A percentile compares a stretch with the other conserved stretches of the same genome.
Conservation (phyloP, 2,797 vertebrate species). For the Sylvilagus floridanus region DNA sequence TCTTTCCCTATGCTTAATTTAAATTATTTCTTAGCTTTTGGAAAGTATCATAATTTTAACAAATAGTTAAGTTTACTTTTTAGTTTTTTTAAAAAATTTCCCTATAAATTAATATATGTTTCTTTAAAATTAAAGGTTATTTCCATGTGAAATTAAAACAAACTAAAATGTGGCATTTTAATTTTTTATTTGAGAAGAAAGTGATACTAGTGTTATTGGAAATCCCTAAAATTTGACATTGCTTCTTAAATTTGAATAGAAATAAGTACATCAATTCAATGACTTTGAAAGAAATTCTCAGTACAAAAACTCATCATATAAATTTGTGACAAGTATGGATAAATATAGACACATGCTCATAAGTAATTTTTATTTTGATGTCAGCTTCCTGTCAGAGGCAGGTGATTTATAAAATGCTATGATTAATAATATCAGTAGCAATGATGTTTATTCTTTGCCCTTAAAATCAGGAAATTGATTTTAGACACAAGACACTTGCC, state of each 20-base stretch:
- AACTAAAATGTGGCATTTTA: slow-evolving; percentile 62
- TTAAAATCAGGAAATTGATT: neutral
- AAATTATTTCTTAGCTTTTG: slow-evolving; percentile 83
- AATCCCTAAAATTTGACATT: neutral
- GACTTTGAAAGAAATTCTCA: slow-evolving; percentile 5
- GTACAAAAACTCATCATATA: slow-evolving; percentile 15
- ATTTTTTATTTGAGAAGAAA: slow-evolving; percentile 37
- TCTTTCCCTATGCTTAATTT: slow-evolving; percentile 81
- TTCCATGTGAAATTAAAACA: slow-evolving; percentile 49
- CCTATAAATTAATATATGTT: slow-evolving; percentile 40
- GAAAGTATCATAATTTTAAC: slow-evolving; percentile 80
- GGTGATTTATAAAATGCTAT: neutral
- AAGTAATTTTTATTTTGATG: slow-evolving; percentile 26
- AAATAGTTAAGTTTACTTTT: slow-evolving; percentile 84
- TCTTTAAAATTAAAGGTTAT: slow-evolving; percentile 30
- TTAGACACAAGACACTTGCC: neutral
- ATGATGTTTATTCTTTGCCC: neutral
- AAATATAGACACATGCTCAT: neutral
- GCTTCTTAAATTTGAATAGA: neutral
- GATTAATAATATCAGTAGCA: neutral
- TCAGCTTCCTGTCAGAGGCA: neutral
- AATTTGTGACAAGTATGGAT: neutral
- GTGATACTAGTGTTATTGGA: neutral
- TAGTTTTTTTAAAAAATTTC: slow-evolving; percentile 81
- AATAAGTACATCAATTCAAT: neutral